These are phyloP conservation scores for Notothenia rossii DNA, from an alignment of 2,113 vertebrate species.

Conservation along the genomic window DNA sequence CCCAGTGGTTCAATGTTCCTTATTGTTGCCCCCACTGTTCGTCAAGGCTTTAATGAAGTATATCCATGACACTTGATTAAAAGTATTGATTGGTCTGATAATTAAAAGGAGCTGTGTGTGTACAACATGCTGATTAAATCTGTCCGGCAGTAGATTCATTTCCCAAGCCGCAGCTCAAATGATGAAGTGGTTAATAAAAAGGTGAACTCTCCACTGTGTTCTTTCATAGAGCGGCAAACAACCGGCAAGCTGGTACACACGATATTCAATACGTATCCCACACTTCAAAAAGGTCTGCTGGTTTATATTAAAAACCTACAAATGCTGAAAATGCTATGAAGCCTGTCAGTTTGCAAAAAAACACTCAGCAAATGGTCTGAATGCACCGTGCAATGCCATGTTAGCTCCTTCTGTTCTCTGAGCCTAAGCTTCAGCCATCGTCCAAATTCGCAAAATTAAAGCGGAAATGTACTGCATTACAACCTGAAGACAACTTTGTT, in stretches of 20 bases:
- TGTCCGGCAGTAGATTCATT: conserved; percentile 2
- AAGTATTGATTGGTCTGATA: conserved; percentile 40
- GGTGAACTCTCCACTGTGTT: not conserved
- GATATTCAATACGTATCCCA: conserved; percentile 26
- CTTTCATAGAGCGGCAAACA: conserved; percentile 20
- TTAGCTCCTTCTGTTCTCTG: conserved; percentile 25
- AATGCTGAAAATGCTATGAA: conserved; percentile 18
- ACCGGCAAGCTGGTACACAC: not conserved
- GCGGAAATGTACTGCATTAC: conserved; percentile 31
- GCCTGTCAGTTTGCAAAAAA: conserved; percentile 7
- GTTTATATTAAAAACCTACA: conserved; percentile 28
- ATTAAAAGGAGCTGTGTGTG: conserved; percentile 28
- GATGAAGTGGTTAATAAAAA: conserved; percentile 30
- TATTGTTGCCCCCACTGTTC: conserved; percentile 2
- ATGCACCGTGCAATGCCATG: conserved; percentile 24
- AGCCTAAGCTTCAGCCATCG: conserved; percentile 7
- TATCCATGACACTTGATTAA: conserved; percentile 44
- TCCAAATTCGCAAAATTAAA: conserved; percentile 47
- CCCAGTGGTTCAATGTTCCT: not conserved
- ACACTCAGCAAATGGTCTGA: conserved; percentile 25
- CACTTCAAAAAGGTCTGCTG: conserved; percentile 13
- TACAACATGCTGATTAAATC: conserved; percentile 13
- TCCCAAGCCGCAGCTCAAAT: not conserved
- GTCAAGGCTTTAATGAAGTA: not conserved
- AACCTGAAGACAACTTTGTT: conserved; percentile 5